phyloP scores from a whole-genome alignment of 2,888 invertebrate species.

The Emesis furor region DNA sequence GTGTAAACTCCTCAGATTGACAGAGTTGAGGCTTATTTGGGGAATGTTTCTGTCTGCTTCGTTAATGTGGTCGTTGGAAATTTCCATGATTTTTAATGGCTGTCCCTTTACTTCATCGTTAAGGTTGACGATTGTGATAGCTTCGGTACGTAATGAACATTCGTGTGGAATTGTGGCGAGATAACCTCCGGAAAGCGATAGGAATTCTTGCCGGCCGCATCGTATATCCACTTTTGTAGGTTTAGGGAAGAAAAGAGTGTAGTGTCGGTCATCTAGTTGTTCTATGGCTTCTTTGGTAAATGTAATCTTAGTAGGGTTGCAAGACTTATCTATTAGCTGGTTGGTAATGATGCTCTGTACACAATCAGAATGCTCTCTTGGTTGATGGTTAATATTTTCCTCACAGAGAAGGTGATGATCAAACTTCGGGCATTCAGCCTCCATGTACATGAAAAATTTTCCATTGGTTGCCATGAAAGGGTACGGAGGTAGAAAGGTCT shows the following conservation, averaged over 20 bases:
- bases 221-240: slow-evolving; percentile 20
- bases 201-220: too few species aligned
- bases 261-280: slow-evolving; percentile 57
- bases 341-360: slow-evolving; percentile 39
- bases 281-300: slow-evolving; percentile 45
- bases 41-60: too few species aligned
- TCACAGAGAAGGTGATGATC: slow-evolving; percentile 47
- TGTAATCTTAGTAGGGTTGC: slow-evolving; percentile 41
- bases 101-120: too few species aligned
- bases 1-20: too few species aligned
- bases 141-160: too few species aligned
- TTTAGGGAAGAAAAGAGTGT: slow-evolving; percentile 46
- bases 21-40: too few species aligned
- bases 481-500: slow-evolving; percentile 53
- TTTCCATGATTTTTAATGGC: too few species aligned
- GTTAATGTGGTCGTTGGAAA: too few species aligned
- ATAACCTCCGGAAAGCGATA: too few species aligned
- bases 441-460: slow-evolving; percentile 19
- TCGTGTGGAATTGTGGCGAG: too few species aligned
- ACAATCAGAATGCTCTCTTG: slow-evolving; percentile 42
- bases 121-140: too few species aligned
- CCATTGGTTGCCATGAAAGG: slow-evolving; percentile 64
- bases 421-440: not conserved
- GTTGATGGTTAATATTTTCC: slow-evolving; percentile 30
- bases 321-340: slow-evolving; percentile 63